Percentiles rank a stretch among this genome's conserved stretches.
Evolutionary conservation across 2,797 vertebrate species (phyloP).

Genomic region (Schizothorax lantsangensis): DNA sequence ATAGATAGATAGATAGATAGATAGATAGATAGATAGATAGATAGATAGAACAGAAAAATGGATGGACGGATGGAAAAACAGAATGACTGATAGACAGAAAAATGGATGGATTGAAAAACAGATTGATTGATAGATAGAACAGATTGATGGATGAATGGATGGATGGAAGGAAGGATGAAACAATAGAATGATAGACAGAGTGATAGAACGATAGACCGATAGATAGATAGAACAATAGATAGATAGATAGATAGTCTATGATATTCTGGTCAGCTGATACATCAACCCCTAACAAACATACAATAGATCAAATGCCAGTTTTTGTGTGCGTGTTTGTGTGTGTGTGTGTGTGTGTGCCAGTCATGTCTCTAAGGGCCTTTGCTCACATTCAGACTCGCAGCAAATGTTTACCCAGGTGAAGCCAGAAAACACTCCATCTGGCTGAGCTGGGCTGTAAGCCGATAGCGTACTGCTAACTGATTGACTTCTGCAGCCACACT

Average conservation of each 20-base stretch:
- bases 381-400: slow-evolving; percentile 25
- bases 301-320: slow-evolving; percentile 46
- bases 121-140: no score
- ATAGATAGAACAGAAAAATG: no score
- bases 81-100: no score
- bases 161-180: no score
- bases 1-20: no score
- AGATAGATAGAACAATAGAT: no score
- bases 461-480: slow-evolving; percentile 65
- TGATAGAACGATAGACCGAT: no score
- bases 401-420: slow-evolving; percentile 73
- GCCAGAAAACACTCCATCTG: slow-evolving; percentile 67
- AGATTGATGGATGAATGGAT: no score
- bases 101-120: no score
- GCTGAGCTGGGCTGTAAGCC: slow-evolving; percentile 61
- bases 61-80: no score
- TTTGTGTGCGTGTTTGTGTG: background rate
- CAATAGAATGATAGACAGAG: no score
- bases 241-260: background rate
- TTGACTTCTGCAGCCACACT: slow-evolving; percentile 65
- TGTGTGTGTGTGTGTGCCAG: slow-evolving; percentile 52
- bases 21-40: no score
- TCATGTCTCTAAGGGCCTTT: slow-evolving; percentile 63
- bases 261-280: background rate
- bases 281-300: slow-evolving; percentile 44